These are phyloP conservation scores for Arvicanthis niloticus DNA, from an alignment of 2,113 vertebrate genomes.

Conservation along the genomic window DNA sequence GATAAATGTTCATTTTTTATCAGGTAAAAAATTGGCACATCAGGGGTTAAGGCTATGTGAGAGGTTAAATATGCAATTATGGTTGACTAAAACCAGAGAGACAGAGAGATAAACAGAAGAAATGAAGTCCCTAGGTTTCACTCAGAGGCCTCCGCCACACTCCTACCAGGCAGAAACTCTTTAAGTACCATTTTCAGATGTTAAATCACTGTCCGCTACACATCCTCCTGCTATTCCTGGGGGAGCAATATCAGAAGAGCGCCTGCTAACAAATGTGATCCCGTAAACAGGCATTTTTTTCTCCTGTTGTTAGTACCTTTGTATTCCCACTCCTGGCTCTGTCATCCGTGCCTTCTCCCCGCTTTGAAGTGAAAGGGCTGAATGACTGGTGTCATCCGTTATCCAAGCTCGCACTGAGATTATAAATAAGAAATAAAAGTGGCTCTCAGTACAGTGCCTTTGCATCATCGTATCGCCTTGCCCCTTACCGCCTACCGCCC, in stretches of 20 bases:
- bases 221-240: constrained; percentile 87
- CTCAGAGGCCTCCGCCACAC: constrained; percentile 88
- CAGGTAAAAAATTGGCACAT: constrained; percentile 72
- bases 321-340: constrained; percentile 88
- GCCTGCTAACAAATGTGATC: constrained; percentile 91
- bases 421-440: constrained; percentile 97
- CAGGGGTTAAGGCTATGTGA: constrained; percentile 88
- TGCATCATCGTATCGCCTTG: constrained; percentile 90
- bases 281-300: constrained; percentile 91
- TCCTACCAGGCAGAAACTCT: constrained; percentile 90
- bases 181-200: constrained; percentile 92
- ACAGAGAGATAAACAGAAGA: constrained; percentile 90
- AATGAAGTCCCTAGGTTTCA: constrained; percentile 90
- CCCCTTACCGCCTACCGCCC: constrained; percentile 84
- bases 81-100: constrained; percentile 89
- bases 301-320: constrained; percentile 88
- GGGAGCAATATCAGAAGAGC: constrained; percentile 90
- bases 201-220: constrained; percentile 90
- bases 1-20: constrained; percentile 74
- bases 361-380: constrained; percentile 89
- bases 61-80: constrained; percentile 90
- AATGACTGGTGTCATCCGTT: constrained; percentile 91
- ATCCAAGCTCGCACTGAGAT: constrained; percentile 88
- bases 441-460: constrained; percentile 91
- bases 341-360: constrained; percentile 88